Percentiles rank a stretch among this genome's conserved stretches.
Conservation (phyloP, 2,113 vertebrate genomes). For the Zingel zingel region DNA sequence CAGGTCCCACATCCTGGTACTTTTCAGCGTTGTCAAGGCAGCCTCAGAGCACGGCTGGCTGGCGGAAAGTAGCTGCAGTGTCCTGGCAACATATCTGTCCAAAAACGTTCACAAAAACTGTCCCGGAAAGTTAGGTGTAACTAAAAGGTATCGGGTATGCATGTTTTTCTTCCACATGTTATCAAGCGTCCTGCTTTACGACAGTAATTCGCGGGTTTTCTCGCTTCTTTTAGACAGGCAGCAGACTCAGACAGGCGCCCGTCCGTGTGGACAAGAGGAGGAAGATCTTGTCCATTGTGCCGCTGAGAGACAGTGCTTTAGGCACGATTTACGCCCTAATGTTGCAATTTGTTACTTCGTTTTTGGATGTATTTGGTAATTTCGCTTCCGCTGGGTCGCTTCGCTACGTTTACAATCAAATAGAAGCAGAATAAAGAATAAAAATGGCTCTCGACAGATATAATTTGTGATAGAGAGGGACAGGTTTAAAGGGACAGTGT, state of each 20-base stretch:
- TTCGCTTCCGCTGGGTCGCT: background rate
- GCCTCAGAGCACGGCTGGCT: constrained; percentile 74
- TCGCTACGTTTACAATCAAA: constrained; percentile 11
- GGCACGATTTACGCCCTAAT: constrained; percentile 13
- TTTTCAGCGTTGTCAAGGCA: constrained; percentile 84
- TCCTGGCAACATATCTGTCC: constrained; percentile 74
- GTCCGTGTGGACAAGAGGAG: constrained; percentile 78
- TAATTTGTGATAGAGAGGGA: constrained; percentile 67
- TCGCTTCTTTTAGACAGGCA: constrained; percentile 54
- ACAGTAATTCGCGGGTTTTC: background rate
- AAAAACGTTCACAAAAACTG: constrained; percentile 67
- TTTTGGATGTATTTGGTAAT: background rate
- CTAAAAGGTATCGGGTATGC: constrained; percentile 81
- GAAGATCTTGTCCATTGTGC: constrained; percentile 83
- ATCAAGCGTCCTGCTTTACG: constrained; percentile 16
- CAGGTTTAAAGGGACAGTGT: constrained; percentile 83
- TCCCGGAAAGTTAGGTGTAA: constrained; percentile 80
- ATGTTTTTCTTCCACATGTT: constrained; percentile 66
- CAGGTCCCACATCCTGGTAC: constrained; percentile 86
- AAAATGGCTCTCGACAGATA: constrained; percentile 67
- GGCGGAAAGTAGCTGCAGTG: constrained; percentile 80
- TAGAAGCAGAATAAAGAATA: constrained; percentile 33
- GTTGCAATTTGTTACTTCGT: background rate
- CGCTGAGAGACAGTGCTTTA: constrained; percentile 46
- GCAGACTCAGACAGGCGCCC: constrained; percentile 65